Evolutionary conservation across 2,113 vertebrate species (phyloP).

Genomic region (Rhinopithecus roxellana): DNA sequence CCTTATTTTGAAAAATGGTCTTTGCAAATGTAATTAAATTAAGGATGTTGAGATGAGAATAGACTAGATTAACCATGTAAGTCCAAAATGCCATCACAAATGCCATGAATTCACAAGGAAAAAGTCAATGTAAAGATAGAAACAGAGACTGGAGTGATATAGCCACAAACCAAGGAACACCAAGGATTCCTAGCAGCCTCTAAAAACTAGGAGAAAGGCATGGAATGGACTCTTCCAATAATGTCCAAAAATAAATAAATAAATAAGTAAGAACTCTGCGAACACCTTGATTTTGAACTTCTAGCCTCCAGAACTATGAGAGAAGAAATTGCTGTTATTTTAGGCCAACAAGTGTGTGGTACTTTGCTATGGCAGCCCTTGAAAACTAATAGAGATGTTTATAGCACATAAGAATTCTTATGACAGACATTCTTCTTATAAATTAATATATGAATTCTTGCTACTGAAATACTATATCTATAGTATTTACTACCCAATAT

Average conservation of each 20-base stretch:
- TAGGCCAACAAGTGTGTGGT: not conserved
- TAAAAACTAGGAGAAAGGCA: not conserved
- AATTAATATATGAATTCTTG: not conserved
- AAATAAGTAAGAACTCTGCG: not conserved
- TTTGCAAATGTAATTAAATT: not conserved
- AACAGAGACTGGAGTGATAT: not conserved
- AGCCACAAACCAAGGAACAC: not conserved
- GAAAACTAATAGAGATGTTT: not conserved
- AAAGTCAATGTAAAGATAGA: not conserved
- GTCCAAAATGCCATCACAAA: not conserved
- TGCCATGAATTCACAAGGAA: not conserved
- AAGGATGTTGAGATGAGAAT: not conserved
- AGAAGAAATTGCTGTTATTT: conserved; percentile 1
- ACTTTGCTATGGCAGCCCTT: not conserved
- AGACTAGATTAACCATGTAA: not conserved
- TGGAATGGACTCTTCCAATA: not conserved
- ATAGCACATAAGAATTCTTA: not conserved
- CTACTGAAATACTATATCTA: not conserved
- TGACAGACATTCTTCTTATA: not conserved
- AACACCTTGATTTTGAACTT: not conserved
- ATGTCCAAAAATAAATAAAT: not conserved
- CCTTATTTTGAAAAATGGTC: not conserved
- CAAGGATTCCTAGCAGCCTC: not conserved
- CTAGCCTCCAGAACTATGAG: not conserved
- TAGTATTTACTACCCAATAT: not conserved